Evolutionary conservation across 1,140 invertebrate genomes (phyloP), one percentile per base, ranked within the genome.

Genomic region (Orius laevigatus): DNA sequence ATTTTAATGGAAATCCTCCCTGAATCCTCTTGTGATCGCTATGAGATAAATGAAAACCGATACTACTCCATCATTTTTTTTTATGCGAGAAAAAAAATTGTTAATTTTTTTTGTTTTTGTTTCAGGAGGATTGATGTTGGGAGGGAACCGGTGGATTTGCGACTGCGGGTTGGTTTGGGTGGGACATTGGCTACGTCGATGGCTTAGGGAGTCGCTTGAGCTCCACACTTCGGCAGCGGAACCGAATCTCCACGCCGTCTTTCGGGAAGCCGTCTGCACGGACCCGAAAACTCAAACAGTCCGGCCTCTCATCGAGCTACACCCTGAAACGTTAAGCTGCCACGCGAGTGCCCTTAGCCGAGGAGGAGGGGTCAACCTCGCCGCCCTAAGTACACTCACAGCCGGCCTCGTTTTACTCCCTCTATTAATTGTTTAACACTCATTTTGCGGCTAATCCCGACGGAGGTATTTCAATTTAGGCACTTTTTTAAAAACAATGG

Each of bases 151-250:
- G 0, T 72, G 87, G 59, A 73, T 76, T 12, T 92, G 88, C 57
- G 85, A 88, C 54, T 92, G 88, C 60, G 82, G 84, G 43, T 67
- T 90, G 33, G 81, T 87, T 4, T 91, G 87, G 86, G 70, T 90
- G 19, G 85, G 85, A 1, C 73, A 84, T 40, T 92, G 88, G 88
- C 66, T 90, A 41, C 68, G 86, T 12, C 70, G 86, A 25, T 90
- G 86, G 85, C 68, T 82, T 3, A 65, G 82, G 8, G 84, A 87
- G 59, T 83, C 74, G 8, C 66, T 79, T n/a, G 75, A 79, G 56
- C 74, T 79, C 18, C 79, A 81, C 57, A 75, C 73, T 11, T 72
- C 73, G 3, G 71, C 72, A 3, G 60, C 72, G n/a, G 71, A 72
- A 43, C 63, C 65, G 1, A 66, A 67, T 1, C 63, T 70, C 47